phyloP scores from a whole-genome alignment of 2,113 vertebrate genomes.

The Neopipo cinnamomea region DNA sequence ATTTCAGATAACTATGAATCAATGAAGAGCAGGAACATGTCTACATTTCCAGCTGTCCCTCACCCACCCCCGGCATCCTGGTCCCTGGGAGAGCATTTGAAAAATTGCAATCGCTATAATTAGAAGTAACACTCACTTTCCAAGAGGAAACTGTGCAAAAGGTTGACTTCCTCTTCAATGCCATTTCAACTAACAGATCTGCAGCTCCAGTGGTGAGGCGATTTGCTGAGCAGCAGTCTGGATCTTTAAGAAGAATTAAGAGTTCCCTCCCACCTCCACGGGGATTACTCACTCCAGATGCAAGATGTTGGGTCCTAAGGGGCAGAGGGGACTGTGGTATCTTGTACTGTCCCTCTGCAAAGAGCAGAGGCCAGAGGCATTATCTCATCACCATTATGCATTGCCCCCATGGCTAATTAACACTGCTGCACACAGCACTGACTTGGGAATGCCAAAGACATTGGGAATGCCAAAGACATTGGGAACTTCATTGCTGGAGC shows the following conservation, averaged over 20 bases:
- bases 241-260: background rate
- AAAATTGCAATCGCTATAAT: conserved; percentile 44
- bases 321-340: background rate
- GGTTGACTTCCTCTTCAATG: conserved; percentile 52
- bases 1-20: background rate
- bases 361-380: background rate
- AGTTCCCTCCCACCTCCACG: background rate
- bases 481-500: background rate
- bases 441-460: background rate
- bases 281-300: background rate
- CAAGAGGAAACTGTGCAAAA: conserved; percentile 63
- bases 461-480: background rate
- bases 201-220: background rate
- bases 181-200: background rate
- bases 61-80: background rate
- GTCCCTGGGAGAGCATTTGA: conserved; percentile 7
- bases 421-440: background rate
- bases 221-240: background rate
- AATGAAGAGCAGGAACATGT: background rate
- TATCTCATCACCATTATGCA: background rate
- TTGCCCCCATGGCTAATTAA: background rate
- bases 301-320: background rate
- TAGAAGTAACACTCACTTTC: conserved; percentile 56
- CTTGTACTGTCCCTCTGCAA: background rate
- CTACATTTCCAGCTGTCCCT: background rate